Percentiles rank a stretch among this genome's conserved stretches.
These are phyloP conservation scores for Zaprionus africanus DNA, from an alignment of 1,140 invertebrate genomes.

Conservation along the genomic window DNA sequence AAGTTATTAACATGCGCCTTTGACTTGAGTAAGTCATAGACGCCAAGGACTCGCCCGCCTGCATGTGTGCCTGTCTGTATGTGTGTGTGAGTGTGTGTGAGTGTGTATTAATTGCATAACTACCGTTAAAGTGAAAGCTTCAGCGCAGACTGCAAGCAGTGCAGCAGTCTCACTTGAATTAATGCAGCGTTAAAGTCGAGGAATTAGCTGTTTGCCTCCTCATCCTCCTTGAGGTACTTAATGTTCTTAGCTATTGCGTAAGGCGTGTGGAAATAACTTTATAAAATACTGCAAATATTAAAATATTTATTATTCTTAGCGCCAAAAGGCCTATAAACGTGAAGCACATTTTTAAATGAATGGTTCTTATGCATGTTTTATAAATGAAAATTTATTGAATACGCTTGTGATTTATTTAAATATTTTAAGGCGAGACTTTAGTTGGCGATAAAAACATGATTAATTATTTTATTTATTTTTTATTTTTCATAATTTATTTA, in stretches of 20 bases:
- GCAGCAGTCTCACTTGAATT: slow-evolving; percentile 5
- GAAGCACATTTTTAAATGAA: no score
- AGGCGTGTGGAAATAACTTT: not conserved
- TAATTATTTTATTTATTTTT: no score
- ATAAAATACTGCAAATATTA: slow-evolving; percentile 2
- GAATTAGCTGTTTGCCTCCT: not conserved
- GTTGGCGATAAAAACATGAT: not conserved
- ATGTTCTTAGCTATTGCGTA: not conserved
- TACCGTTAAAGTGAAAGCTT: slow-evolving; percentile 48
- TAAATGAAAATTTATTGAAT: no score
- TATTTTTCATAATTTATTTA: not conserved
- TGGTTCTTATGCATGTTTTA: no score
- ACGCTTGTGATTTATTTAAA: not conserved
- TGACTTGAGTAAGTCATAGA: slow-evolving; percentile 72
- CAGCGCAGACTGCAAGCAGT: not conserved
- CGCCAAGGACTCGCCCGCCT: slow-evolving; percentile 37
- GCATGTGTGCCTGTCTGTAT: not conserved
- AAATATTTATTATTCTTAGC: not conserved
- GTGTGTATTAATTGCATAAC: slow-evolving; percentile 45
- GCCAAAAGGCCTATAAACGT: not conserved
- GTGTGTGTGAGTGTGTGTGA: slow-evolving; percentile 10
- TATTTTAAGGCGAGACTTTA: not conserved
- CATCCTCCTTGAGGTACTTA: not conserved
- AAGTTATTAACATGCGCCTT: slow-evolving; percentile 76
- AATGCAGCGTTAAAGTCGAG: slow-evolving; percentile 8